Conservation (phyloP, 1,140 invertebrate species). For the Sinonovacula constricta region DNA sequence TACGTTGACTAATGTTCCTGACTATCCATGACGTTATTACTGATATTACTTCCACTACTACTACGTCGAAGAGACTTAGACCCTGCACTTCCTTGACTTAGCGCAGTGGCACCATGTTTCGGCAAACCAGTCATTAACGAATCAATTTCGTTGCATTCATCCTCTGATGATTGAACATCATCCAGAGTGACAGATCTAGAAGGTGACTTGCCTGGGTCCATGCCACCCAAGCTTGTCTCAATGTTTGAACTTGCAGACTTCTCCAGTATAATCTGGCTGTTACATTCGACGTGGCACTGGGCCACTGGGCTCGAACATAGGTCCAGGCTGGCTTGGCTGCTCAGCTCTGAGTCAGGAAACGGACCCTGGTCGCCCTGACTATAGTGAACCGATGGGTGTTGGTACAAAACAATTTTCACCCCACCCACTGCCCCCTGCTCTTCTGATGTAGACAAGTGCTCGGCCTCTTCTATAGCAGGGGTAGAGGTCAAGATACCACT, state of each 20-base stretch:
- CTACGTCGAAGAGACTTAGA: slow-evolving; percentile 34
- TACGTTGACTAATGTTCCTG: neutral
- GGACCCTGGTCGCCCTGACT: slow-evolving; percentile 14
- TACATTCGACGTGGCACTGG: slow-evolving; percentile 44
- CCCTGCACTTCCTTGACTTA: too few species aligned
- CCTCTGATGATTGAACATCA: slow-evolving; percentile 21
- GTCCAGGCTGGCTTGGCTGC: slow-evolving; percentile 38
- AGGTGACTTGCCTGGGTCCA: slow-evolving; percentile 13
- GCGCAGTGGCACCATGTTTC: neutral
- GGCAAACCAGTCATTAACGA: slow-evolving; percentile 38
- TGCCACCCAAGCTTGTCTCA: slow-evolving; percentile 4
- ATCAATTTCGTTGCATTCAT: slow-evolving; percentile 33
- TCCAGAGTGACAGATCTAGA: slow-evolving; percentile 23
- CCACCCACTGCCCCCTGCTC: slow-evolving; percentile 48
- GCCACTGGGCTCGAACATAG: slow-evolving; percentile 35
- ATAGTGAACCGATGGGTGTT: slow-evolving; percentile 15
- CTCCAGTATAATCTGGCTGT: slow-evolving; percentile 17
- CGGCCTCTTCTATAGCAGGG: slow-evolving; percentile 34
- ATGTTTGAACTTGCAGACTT: neutral
- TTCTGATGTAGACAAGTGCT: slow-evolving; percentile 41
- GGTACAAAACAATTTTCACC: slow-evolving; percentile 49
- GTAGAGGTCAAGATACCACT: slow-evolving; percentile 52
- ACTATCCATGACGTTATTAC: neutral
- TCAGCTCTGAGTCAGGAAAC: slow-evolving; percentile 31
- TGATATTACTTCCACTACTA: slow-evolving; percentile 1